These are phyloP conservation scores for Camelus bactrianus DNA, from an alignment of 2,113 vertebrate species.

Conservation along the genomic window DNA sequence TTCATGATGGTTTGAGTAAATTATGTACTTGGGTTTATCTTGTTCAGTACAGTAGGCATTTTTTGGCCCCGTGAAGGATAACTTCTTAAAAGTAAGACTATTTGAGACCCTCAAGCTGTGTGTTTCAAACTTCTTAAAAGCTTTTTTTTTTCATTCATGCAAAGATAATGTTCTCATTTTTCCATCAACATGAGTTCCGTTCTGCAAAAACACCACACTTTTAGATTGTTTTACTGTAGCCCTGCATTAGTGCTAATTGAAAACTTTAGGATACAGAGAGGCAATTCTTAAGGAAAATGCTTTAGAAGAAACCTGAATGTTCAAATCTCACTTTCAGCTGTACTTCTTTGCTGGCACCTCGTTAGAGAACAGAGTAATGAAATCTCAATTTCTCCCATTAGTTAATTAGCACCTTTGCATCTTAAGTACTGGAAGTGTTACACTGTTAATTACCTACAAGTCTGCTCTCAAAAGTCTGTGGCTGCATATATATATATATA, in stretches of 20 bases:
- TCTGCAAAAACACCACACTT: not conserved
- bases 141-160: not conserved
- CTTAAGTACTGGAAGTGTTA: conserved; percentile 62
- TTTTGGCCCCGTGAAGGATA: not conserved
- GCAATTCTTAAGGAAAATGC: not conserved
- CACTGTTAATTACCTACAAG: conserved; percentile 68
- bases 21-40: not conserved
- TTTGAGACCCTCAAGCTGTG: not conserved
- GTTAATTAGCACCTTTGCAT: conserved; percentile 78
- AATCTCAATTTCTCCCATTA: conserved; percentile 75
- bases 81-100: not conserved
- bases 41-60: not conserved
- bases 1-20: not conserved
- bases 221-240: not conserved
- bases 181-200: not conserved
- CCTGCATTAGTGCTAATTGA: not conserved
- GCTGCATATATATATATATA: conserved; percentile 36
- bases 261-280: not conserved
- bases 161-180: not conserved
- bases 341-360: conserved; percentile 25
- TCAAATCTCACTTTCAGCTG: conserved; percentile 37
- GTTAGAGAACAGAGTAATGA: conserved; percentile 8
- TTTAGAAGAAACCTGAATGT: conserved; percentile 29
- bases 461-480: conserved; percentile 59
- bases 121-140: not conserved